A percentile compares a stretch with the other conserved stretches of the same genome.
These are phyloP conservation scores for Pogonocherus hispidulus DNA, from an alignment of 2,888 invertebrate species.

Conservation along the genomic window DNA sequence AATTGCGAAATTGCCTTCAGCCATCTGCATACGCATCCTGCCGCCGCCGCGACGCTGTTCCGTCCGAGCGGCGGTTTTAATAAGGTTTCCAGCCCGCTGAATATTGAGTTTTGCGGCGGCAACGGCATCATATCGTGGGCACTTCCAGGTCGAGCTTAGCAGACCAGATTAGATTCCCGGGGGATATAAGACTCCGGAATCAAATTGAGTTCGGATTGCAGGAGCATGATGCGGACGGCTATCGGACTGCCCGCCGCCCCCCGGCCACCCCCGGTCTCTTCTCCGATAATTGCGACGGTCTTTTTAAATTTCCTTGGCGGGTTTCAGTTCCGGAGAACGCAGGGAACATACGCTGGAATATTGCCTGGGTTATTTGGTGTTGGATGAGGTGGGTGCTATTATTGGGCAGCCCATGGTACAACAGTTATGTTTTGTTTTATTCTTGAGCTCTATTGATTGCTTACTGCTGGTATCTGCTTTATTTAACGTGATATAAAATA, in stretches of 20 bases:
- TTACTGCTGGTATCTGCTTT: no score
- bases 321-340: neutral
- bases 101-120: constrained; percentile 68
- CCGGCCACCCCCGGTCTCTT: constrained; percentile 48
- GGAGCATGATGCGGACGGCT: constrained; percentile 57
- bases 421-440: no score
- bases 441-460: no score
- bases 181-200: constrained; percentile 67
- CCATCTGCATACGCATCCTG: constrained; percentile 62
- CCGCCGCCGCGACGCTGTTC: constrained; percentile 61
- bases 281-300: constrained; percentile 59
- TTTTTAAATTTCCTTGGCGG: constrained; percentile 42
- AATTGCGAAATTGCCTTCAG: constrained; percentile 58
- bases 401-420: no score
- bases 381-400: no score
- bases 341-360: no score
- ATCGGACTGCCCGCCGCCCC: constrained; percentile 56
- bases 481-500: no score
- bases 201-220: constrained; percentile 70
- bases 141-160: constrained; percentile 68
- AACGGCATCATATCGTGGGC: constrained; percentile 63
- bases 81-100: constrained; percentile 70
- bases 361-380: no score
- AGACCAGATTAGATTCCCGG: constrained; percentile 68
- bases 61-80: constrained; percentile 68